These are phyloP conservation scores for Fabriciana adippe DNA, from an alignment of 2,888 invertebrate genomes.

Conservation along the genomic window DNA sequence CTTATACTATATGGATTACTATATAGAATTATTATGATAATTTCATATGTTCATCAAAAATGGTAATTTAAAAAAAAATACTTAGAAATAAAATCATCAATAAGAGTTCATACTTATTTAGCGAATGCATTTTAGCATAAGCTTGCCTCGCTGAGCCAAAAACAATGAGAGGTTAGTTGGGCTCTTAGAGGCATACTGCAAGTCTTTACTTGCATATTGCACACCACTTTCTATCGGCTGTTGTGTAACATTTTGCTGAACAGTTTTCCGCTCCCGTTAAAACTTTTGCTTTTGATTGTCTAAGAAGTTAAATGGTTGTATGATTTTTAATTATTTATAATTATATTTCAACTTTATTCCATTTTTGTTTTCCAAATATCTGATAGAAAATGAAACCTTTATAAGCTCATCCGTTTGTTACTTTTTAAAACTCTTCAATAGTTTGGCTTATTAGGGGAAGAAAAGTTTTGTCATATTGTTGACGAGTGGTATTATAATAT, in stretches of 20 bases:
- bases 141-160: constrained; percentile 33
- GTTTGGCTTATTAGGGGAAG: too few relatives aligned
- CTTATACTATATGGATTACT: too few relatives aligned
- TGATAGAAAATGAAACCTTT: too few relatives aligned
- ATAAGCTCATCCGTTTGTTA: too few relatives aligned
- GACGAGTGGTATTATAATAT: too few relatives aligned
- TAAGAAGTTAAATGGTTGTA: background rate
- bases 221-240: constrained; percentile 33
- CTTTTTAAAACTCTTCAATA: too few relatives aligned
- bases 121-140: constrained; percentile 20
- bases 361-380: too few relatives aligned
- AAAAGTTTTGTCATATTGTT: too few relatives aligned
- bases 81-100: background rate
- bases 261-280: constrained; percentile 13
- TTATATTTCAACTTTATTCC: too few relatives aligned
- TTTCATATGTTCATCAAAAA: background rate
- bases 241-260: constrained; percentile 26
- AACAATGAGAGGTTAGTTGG: constrained; percentile 40
- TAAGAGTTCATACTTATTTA: constrained; percentile 13
- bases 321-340: too few relatives aligned
- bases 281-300: constrained; percentile 14
- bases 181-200: constrained; percentile 37
- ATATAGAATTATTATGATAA: too few relatives aligned
- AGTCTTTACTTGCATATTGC: constrained; percentile 39
- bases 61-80: background rate